Evolutionary conservation across 92 coral and sea anemone genomes (phyloP).

Genomic region (Actinostola sp.): DNA sequence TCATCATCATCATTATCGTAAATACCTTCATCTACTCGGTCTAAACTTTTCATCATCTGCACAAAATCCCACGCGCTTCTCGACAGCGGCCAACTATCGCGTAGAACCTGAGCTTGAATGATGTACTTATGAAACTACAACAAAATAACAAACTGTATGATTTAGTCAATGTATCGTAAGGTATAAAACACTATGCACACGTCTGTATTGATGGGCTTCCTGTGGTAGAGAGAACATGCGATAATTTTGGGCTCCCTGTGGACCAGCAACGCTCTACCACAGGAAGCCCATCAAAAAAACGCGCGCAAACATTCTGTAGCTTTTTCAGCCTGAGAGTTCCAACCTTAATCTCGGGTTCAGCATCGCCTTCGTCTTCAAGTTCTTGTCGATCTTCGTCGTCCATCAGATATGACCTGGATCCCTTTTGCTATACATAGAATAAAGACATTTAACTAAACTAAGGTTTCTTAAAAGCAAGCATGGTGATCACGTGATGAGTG

Average conservation of each 20-base stretch:
- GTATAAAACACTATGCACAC: no score
- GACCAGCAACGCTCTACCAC: no score
- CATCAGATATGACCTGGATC: conserved; percentile 35
- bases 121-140: conserved; percentile 87
- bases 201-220: no score
- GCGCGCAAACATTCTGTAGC: no score
- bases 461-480: no score
- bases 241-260: no score
- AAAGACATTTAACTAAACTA: not conserved
- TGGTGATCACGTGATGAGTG: no score
- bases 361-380: conserved; percentile 50
- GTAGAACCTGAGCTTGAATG: conserved; percentile 91
- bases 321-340: not conserved
- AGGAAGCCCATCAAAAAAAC: no score
- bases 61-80: conserved; percentile 94
- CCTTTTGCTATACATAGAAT: conserved; percentile 50
- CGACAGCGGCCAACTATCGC: conserved; percentile 97
- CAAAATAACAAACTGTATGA: not conserved
- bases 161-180: not conserved
- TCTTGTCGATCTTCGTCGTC: conserved; percentile 78
- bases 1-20: conserved; percentile 7
- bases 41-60: conserved; percentile 74
- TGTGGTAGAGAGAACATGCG: no score
- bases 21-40: conserved; percentile 50
- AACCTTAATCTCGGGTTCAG: conserved; percentile 84